phyloP scores from a whole-genome alignment of 2,888 invertebrate genomes.

The Autographa pulchrina region DNA sequence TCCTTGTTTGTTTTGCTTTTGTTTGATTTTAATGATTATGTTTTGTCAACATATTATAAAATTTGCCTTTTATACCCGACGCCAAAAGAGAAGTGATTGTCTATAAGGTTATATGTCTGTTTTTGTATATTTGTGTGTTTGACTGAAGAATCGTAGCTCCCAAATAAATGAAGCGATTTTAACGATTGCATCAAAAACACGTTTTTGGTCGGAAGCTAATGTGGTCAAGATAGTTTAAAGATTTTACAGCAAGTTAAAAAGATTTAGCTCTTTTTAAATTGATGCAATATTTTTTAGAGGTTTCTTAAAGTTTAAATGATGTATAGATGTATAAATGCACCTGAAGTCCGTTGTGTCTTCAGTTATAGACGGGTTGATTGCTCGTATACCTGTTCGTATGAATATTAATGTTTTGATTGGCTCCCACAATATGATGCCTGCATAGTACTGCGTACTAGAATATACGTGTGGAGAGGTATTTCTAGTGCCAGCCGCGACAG shows the following conservation, averaged over 20 bases:
- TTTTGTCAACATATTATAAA: neutral
- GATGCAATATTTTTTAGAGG: neutral
- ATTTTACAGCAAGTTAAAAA: too few relatives aligned
- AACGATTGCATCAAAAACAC: too few relatives aligned
- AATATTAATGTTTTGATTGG: slow-evolving; percentile 4
- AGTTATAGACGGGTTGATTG: neutral
- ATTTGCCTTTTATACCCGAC: neutral
- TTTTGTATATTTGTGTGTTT: neutral
- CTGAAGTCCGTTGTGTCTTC: neutral
- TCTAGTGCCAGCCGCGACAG: too few relatives aligned
- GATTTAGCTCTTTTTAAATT: neutral
- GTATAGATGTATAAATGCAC: neutral
- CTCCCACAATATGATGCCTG: neutral
- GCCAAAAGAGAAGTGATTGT: neutral
- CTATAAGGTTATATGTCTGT: neutral
- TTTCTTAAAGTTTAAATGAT: neutral
- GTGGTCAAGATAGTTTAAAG: too few relatives aligned
- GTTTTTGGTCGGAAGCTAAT: too few relatives aligned
- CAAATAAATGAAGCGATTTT: too few relatives aligned
- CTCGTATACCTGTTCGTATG: neutral
- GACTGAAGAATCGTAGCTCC: too few relatives aligned
- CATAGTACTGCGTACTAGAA: neutral
- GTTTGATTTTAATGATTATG: neutral
- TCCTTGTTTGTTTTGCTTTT: slow-evolving; percentile 33
- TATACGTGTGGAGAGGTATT: neutral